Base-by-base conservation (phyloP, 2,888 invertebrate species). In the Ryuthela nishihirai region DNA sequence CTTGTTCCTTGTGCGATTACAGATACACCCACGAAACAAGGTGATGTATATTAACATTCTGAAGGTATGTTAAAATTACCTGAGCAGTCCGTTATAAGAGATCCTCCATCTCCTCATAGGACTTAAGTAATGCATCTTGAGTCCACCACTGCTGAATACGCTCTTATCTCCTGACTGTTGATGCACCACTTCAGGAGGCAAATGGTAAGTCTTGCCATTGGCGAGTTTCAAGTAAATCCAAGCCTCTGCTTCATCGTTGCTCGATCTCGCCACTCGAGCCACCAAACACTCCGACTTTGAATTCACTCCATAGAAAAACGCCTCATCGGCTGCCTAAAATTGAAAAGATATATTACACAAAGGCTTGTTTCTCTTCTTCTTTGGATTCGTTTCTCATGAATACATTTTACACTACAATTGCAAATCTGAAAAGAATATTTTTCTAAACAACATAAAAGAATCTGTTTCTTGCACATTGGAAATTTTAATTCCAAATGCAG, bases 61-160 rank as follows among this genome's bases (percentile, higher is more conserved):
- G 12, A 18, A 4, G 20, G 15, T 5, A 46, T 10, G 7, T 18
- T n/a, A 9, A n/a, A n/a, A 25, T 29, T 26, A 62, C 62, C 50
- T 62, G 7, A 62, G 18, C 2, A 53, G 20, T 4, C 62, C 62
- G 35, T 58, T 62, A 45, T 36, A 62, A 18, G 54, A 62, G 6
- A 62, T 58, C 23, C 62, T 58, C 56, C 62, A 58, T 10, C 34
- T 41, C 15, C 58, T 44, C 45, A 62, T 50, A 12, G 62, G 56
- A 3, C 15, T 39, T 6, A 45, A 17, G n/a, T 46, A 48, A 5
- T 49, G 47, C 23, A 62, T 36, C 23, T 50, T 46, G 4, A 62
- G 41, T 10, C 54, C 58, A 4, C 45, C 54, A 24, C 48, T 53
- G 2, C 44, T 26, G 17, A 62, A 62, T 4, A 32, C 25, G 10